Evolutionary conservation across 2,113 vertebrate genomes (phyloP).

Genomic region (Chiloscyllium plagiosum): DNA sequence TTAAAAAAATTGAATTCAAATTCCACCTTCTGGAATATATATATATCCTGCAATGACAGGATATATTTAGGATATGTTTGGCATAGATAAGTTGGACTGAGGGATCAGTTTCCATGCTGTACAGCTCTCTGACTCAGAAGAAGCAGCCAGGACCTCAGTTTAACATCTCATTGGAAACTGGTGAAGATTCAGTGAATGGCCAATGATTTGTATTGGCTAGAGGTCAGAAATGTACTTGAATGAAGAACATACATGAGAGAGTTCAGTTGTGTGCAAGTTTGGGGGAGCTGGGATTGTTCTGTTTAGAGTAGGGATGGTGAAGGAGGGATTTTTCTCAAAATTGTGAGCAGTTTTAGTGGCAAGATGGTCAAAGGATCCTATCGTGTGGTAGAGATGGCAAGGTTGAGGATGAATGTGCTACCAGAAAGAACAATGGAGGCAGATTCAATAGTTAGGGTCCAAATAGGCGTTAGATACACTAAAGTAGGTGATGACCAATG

Average conservation of each 20-base stretch:
- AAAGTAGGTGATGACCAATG: too few relatives aligned
- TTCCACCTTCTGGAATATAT: too few relatives aligned
- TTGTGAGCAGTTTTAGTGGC: background rate
- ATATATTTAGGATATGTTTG: too few relatives aligned
- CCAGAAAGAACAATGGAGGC: background rate
- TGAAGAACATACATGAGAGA: background rate
- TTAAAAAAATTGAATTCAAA: too few relatives aligned
- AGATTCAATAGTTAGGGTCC: background rate
- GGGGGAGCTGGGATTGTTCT: background rate
- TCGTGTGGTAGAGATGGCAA: background rate
- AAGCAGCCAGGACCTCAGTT: background rate
- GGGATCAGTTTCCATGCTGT: too few relatives aligned
- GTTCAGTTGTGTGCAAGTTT: background rate
- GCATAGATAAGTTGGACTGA: too few relatives aligned
- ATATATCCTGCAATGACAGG: too few relatives aligned
- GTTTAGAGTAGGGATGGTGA: background rate
- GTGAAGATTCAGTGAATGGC: background rate
- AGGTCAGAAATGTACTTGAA: background rate
- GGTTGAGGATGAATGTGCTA: too few relatives aligned
- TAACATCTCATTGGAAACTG: background rate
- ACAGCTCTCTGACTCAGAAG: too few relatives aligned
- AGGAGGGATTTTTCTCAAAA: background rate
- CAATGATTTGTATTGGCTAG: background rate
- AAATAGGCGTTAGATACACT: background rate
- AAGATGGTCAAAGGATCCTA: background rate